Base-by-base conservation (phyloP, 2,888 invertebrate species). In the Caenorhabditis imperialis region DNA sequence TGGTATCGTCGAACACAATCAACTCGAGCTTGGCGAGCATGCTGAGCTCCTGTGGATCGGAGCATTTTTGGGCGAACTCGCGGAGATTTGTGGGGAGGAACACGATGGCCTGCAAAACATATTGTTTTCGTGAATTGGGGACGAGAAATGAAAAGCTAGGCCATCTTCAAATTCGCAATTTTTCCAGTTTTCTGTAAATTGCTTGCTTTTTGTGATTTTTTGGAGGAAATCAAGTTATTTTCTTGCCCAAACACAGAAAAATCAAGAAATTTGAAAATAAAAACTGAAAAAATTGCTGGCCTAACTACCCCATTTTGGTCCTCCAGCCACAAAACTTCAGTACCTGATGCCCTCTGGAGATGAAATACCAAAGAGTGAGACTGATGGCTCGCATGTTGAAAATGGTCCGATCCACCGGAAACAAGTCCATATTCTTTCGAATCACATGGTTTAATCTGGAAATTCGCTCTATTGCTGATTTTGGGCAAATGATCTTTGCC, bases 41-140 rank as follows among this genome's bases (percentile, higher is more conserved):
- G 37, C 48, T 55, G 27, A 73, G 30, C 37, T 73, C 73, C 14
- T 73, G 61, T 1, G 73, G 73, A 45, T 73, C 67, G 30, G 73
- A 60, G 45, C 73, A 73, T 30, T 51, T 65, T 48, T 53, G 40
- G 45, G 67, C 73, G 27, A 61, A 61, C 5, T 60, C 60, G 6
- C 67, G 73, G 10, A 73, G 55, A 18, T 40, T 67, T 1, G 60
- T 63, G 14, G 65, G 65, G 2, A 73, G 51, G 50, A 61, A 73
- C 14, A 61, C 73, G 47, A 61, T 22, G 2, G 62, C 61, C 71
- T 72, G 47, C 8, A 67, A 50, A 16, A n/a, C 14, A 61, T n/a
- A n/a, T n/a, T n/a, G n/a, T n/a, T 16, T 3, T 10, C 2, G 20
- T 5, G 23, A 44, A 22, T 44, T 7, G 23, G 44, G 20, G 4